phyloP scores from a whole-genome alignment of 2,113 vertebrate genomes.

The Anhinga anhinga region DNA sequence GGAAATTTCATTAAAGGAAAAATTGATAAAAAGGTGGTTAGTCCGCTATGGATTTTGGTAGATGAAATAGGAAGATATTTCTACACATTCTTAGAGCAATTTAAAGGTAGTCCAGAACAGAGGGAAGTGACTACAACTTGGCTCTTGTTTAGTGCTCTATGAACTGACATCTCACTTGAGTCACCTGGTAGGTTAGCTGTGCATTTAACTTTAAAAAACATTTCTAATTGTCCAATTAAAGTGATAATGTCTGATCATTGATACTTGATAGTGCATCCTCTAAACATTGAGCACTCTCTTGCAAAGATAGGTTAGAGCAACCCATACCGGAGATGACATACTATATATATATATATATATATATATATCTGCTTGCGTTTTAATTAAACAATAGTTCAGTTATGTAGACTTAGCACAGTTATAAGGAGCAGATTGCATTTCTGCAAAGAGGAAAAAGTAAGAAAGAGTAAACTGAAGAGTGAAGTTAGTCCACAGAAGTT shows the following conservation, averaged over 20 bases:
- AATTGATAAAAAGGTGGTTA: neutral
- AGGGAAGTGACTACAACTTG: neutral
- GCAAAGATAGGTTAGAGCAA: neutral
- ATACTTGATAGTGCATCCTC: neutral
- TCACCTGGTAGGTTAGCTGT: neutral
- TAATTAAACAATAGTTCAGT: neutral
- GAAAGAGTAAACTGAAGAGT: neutral
- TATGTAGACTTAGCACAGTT: neutral
- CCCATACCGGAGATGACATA: neutral
- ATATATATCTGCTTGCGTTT: neutral
- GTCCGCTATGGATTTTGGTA: neutral
- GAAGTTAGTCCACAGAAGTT: neutral
- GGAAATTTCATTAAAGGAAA: neutral
- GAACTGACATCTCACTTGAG: neutral
- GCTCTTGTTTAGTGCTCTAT: neutral
- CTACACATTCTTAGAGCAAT: neutral
- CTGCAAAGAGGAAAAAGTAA: neutral
- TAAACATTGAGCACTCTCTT: neutral
- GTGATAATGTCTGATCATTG: neutral
- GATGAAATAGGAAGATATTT: neutral
- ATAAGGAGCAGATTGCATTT: neutral
- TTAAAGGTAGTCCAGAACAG: neutral
- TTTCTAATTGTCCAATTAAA: neutral
- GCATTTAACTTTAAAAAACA: neutral
- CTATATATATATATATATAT: too few species aligned